A percentile compares a stretch with the other conserved stretches of the same genome.
These are phyloP conservation scores for Equus przewalskii DNA, from an alignment of 2,113 vertebrate genomes.

Conservation along the genomic window DNA sequence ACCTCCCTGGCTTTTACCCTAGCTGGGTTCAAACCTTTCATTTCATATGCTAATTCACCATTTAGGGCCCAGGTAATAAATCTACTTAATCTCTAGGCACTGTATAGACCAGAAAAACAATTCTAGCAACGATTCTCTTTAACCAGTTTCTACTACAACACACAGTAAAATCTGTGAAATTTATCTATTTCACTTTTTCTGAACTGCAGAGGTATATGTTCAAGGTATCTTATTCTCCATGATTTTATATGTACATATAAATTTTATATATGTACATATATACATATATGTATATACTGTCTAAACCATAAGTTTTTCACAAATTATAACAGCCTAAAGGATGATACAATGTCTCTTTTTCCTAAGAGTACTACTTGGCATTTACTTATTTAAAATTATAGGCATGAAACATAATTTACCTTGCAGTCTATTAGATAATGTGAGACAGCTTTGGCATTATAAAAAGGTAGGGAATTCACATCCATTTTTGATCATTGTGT, in stretches of 20 bases:
- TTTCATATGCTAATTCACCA: neutral
- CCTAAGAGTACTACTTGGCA: conserved; percentile 2
- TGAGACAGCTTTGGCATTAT: neutral
- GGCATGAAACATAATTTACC: neutral
- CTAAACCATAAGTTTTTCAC: neutral
- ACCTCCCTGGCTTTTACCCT: neutral
- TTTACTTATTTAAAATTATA: neutral
- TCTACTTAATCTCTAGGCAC: neutral
- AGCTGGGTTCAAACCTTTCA: neutral
- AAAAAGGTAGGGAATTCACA: neutral
- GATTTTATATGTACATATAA: neutral
- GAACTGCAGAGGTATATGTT: neutral
- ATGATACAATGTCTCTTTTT: neutral
- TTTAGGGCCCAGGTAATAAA: neutral
- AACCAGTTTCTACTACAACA: neutral
- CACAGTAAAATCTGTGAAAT: neutral
- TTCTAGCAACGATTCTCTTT: neutral
- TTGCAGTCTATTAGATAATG: neutral
- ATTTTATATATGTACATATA: neutral
- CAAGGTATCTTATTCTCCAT: neutral
- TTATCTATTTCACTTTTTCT: neutral
- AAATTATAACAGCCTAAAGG: neutral
- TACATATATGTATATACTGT: neutral
- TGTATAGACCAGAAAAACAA: neutral
- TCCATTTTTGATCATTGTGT: neutral